phyloP scores from a whole-genome alignment of 2,113 vertebrate genomes.

The Calypte anna region DNA sequence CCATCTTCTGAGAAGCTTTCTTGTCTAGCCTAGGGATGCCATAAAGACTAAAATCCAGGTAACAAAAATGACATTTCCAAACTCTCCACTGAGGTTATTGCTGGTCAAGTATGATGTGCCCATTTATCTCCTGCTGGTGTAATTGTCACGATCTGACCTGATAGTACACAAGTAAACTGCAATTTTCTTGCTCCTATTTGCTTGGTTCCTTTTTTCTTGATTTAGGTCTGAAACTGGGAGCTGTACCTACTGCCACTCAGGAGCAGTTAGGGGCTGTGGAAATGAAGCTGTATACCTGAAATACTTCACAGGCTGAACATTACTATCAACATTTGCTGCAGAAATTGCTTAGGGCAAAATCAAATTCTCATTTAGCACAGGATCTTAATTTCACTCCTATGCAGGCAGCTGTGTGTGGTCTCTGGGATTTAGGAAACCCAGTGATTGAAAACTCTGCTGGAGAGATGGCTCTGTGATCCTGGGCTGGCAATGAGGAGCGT shows the following conservation, averaged over 20 bases:
- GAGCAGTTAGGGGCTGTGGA: neutral
- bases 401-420: neutral
- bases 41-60: neutral
- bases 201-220: neutral
- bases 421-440: neutral
- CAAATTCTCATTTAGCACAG: constrained; percentile 10
- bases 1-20: neutral
- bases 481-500: neutral
- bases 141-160: neutral
- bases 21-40: neutral
- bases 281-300: neutral
- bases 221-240: neutral
- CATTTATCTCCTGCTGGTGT: neutral
- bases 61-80: neutral
- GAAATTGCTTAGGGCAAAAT: constrained; percentile 23
- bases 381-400: constrained; percentile 9
- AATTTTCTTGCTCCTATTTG: neutral
- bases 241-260: neutral
- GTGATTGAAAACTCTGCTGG: constrained; percentile 2
- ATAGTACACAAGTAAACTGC: neutral
- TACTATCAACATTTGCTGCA: neutral
- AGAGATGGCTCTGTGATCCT: neutral
- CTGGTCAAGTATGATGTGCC: neutral
- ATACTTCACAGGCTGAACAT: neutral
- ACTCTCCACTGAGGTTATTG: neutral